Evolutionary conservation across 1,140 invertebrate genomes (phyloP), one percentile per base, ranked within the genome.

Genomic region (Solenopsis invicta): DNA sequence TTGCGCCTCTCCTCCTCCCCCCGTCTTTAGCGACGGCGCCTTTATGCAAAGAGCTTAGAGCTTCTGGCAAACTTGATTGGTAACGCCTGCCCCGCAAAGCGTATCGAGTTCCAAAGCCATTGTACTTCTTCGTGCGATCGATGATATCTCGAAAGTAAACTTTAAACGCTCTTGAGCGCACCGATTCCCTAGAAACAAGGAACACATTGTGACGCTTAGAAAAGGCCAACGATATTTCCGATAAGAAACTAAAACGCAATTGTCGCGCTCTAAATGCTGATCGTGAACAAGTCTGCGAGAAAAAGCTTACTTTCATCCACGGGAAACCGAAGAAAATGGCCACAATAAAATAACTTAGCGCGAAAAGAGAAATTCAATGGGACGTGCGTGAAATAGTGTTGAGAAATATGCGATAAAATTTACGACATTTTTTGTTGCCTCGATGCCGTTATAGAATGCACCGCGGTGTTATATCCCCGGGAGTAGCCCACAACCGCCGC

Each of bases 341-440:
- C 21, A 12, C 48, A 41, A 85, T 52, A 56, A 34, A 62, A 75
- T 84, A 75, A 84, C 16, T 84, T 54, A 75, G 13, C 41, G 29
- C 18, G 18, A 74, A 56, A 18, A 75, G 56, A 50, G 45, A 16
- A 50, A 84, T 84, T 75, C 56, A 84, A 74, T 61, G 54, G 24
- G 34, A 84, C 80, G 54, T 18, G 69, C 29, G 41, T 41, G 69
- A 84, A 75, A 59, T 61, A 75, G 16, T 41, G 41, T 48, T 34
- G 12, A 84, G 80, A 84, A 84, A 82, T 74, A 62, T 41, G 67
- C n/a, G 69, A 21, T 61, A 74, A 34, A 84, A 74, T 84, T 84
- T 84, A 84, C 41, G 80, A n/a, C 41, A 13, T 50, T 61, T 84
- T 74, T 61, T 84, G 41, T 56, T 59, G 52, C 10, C 9, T 21